Evolutionary conservation across 2,113 vertebrate species (phyloP).

Genomic region (Ctenomys sociabilis): DNA sequence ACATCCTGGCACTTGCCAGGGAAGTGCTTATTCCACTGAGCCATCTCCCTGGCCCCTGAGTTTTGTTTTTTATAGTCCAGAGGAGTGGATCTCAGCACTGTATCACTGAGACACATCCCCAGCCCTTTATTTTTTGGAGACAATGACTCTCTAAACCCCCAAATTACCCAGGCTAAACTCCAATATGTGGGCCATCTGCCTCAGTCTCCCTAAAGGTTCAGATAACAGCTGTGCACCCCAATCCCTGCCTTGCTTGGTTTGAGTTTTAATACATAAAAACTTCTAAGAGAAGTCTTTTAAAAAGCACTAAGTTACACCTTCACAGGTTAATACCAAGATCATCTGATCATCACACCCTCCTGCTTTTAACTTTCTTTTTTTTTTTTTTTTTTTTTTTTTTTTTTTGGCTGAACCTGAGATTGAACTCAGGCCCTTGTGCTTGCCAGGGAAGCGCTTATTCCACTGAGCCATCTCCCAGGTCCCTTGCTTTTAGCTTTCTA

Average conservation of each 20-base stretch:
- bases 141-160: neutral
- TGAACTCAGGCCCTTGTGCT: no score
- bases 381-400: no score
- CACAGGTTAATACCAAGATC: constrained; percentile 62
- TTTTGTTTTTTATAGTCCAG: no score
- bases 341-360: constrained; percentile 14
- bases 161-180: neutral
- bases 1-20: no score
- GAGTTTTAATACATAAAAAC: constrained; percentile 54
- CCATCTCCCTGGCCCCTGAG: neutral
- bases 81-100: no score
- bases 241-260: neutral
- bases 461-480: no score
- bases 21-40: neutral
- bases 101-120: no score
- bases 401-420: no score
- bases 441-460: no score
- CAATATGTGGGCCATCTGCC: neutral
- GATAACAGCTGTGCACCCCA: neutral
- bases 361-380: constrained; percentile 40
- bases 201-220: neutral
- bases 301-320: constrained; percentile 30
- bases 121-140: neutral
- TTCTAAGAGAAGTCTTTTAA: neutral
- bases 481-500: constrained; percentile 30